Evolutionary conservation across 2,888 invertebrate genomes (phyloP).

Genomic region (Oxytorus armatus): DNA sequence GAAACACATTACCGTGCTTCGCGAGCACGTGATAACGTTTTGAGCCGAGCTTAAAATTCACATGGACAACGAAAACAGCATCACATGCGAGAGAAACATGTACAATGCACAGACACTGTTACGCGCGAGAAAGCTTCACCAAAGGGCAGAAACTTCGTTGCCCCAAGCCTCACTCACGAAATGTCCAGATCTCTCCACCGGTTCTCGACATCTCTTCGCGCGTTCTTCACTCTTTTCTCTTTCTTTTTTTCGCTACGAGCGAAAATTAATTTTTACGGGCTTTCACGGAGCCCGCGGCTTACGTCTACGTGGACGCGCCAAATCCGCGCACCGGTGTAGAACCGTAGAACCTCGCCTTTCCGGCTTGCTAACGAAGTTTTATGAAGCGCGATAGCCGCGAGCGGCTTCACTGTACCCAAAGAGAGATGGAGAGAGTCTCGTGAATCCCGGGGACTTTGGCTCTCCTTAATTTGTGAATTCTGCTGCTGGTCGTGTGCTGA

Average conservation of each 20-base stretch:
- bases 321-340: background rate
- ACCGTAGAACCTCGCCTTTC: constrained; percentile 58
- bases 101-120: background rate
- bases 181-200: background rate
- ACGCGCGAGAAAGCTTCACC: constrained; percentile 10
- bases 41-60: constrained; percentile 46
- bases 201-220: background rate
- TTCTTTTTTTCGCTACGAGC: constrained; percentile 49
- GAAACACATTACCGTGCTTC: background rate
- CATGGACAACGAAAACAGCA: constrained; percentile 1
- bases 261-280: constrained; percentile 77
- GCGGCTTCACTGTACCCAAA: constrained; percentile 72
- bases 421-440: constrained; percentile 49
- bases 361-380: constrained; percentile 81
- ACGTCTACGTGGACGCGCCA: constrained; percentile 47
- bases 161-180: background rate
- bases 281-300: constrained; percentile 37
- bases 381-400: constrained; percentile 82
- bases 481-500: constrained; percentile 73
- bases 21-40: background rate
- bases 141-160: constrained; percentile 33
- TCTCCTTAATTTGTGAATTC: constrained; percentile 83
- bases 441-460: constrained; percentile 77
- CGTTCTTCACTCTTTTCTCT: constrained; percentile 66
- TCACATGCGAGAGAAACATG: constrained; percentile 23